Percentiles rank a stretch among this genome's conserved stretches.
These are phyloP conservation scores for Manacus vitellinus DNA, from an alignment of 2,113 vertebrate genomes.

Conservation along the genomic window DNA sequence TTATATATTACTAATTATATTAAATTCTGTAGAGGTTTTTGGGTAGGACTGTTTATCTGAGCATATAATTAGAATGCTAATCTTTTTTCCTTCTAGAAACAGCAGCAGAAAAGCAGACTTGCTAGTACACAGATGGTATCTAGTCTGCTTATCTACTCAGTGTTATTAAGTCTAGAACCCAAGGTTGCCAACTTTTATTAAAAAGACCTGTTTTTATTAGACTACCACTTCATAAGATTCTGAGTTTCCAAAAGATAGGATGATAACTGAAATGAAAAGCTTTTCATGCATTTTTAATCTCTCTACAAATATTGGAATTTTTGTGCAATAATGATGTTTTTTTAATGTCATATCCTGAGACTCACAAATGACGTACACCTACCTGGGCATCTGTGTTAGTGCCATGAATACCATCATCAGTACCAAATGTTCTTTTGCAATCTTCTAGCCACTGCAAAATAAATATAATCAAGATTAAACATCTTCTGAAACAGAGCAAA, in stretches of 20 bases:
- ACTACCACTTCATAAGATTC: constrained; percentile 21
- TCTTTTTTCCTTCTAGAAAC: constrained; percentile 4
- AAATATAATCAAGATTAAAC: constrained; percentile 9
- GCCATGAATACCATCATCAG: constrained; percentile 82
- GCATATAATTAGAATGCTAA: background rate
- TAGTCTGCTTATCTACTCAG: constrained; percentile 60
- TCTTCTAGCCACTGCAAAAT: constrained; percentile 90
- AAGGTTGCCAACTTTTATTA: constrained; percentile 63
- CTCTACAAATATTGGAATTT: constrained; percentile 21
- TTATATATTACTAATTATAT: background rate
- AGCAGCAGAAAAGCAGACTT: constrained; percentile 12
- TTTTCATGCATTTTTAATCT: constrained; percentile 42
- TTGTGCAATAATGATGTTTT: background rate
- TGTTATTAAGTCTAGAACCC: constrained; percentile 69
- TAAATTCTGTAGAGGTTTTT: background rate
- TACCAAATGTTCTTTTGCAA: constrained; percentile 93
- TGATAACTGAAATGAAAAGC: constrained; percentile 74
- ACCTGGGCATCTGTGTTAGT: constrained; percentile 89
- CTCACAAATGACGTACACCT: constrained; percentile 43
- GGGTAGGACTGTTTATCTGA: constrained; percentile 31
- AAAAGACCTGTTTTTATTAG: constrained; percentile 62
- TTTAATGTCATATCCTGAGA: background rate
- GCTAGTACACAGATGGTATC: constrained; percentile 45
- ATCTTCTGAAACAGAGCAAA: background rate
- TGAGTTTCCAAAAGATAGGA: constrained; percentile 50